Evolutionary conservation across 2,113 vertebrate species (phyloP).

Genomic region (Odobenus rosmarus): DNA sequence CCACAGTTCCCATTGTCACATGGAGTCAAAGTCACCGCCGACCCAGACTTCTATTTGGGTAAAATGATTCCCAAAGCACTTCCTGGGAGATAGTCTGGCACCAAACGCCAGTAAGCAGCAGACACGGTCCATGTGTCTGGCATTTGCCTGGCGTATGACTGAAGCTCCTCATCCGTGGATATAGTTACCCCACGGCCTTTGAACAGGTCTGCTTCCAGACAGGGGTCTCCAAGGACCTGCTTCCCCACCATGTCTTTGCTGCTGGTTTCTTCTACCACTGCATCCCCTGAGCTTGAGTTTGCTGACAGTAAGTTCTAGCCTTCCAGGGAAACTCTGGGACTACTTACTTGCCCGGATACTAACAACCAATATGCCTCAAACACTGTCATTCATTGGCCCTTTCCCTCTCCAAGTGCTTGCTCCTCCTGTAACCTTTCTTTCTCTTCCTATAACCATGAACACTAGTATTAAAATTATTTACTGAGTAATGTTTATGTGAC

Average conservation of each 20-base stretch:
- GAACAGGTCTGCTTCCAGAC: neutral
- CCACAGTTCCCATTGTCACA: rapidly evolving
- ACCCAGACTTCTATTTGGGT: neutral
- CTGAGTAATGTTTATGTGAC: neutral
- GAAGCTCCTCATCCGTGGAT: rapidly evolving
- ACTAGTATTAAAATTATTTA: neutral
- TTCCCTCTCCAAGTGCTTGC: neutral
- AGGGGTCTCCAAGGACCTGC: neutral
- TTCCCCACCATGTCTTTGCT: rapidly evolving
- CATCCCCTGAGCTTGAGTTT: neutral
- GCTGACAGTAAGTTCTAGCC: neutral
- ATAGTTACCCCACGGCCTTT: neutral
- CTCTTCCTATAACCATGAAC: neutral
- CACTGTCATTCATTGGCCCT: neutral
- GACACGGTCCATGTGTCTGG: no score
- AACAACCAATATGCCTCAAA: rapidly evolving
- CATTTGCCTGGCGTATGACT: rapidly evolving
- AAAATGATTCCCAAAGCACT: neutral
- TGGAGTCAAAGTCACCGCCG: neutral
- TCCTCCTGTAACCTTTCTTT: neutral
- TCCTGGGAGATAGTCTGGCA: neutral
- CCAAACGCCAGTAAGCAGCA: neutral
- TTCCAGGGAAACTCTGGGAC: neutral
- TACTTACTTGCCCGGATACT: neutral
- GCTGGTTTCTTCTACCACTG: neutral